Base-by-base conservation (phyloP, 2,888 invertebrate genomes). In the Cylloceria caligata region DNA sequence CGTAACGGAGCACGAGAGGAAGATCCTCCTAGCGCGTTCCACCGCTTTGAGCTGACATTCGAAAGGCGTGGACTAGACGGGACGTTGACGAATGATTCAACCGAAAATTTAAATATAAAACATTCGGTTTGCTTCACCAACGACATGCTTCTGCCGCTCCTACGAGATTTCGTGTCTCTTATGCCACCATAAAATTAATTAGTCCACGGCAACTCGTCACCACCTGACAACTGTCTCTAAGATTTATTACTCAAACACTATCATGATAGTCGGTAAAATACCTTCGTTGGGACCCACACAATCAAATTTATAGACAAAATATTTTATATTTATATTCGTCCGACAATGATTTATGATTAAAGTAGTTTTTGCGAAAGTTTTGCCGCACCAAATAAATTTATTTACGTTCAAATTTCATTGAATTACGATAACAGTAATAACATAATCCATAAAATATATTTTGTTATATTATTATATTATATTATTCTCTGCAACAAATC, bases 61-160 rank as follows among this genome's bases (percentile, higher is more conserved):
- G 82, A 82, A 82, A 82, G 82, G 82, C 82, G 82, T 82, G 82
- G 75, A 82, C 82, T 82, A 80, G 82, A 82, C 82, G 75, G 75
- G 82, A 82, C 82, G 82, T 82, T 82, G 82, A 82, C 82, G 82
- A 79, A 82, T 75, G 82, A 82, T 82, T 79, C 75, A 24, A 76
- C 75, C 55, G 72, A 80, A 82, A 82, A 82, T 79, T 82, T 82
- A 82, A 82, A 82, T 82, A 82, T 82, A 82, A 82, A 82, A 79
- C 82, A 79, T 49, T 77, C 62, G 62, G 39, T 55, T 49, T 9
- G 11, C 39, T 67, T 69, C 34, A 64, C 21, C 30, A 52, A 45
- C 30, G 34, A 24, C 47, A 39, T 34, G 34, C 71, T 49, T 9
- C 55, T 68, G 55, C 34, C 60, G 60, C 34, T 49, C 39, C 47